phyloP scores from a whole-genome alignment of 2,888 invertebrate genomes.

The Drosophila melanosoma region DNA sequence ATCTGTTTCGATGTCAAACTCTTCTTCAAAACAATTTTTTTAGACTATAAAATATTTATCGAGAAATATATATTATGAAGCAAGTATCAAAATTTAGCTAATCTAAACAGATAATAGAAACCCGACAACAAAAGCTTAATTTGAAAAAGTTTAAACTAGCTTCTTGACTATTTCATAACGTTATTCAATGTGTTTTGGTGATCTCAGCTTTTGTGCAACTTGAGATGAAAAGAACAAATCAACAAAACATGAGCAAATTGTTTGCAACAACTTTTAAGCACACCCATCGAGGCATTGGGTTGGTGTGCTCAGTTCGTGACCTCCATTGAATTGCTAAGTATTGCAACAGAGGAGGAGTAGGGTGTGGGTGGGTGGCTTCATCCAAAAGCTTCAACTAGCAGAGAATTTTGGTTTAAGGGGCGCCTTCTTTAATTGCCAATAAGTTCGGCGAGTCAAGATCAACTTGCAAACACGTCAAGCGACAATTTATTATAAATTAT shows the following conservation, averaged over 20 bases:
- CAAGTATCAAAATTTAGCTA: background rate
- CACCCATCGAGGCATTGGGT: conserved; percentile 45
- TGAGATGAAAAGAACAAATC: conserved; percentile 42
- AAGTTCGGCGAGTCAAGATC: conserved; percentile 59
- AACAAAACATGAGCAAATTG: conserved; percentile 44
- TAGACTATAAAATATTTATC: background rate
- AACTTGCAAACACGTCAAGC: conserved; percentile 66
- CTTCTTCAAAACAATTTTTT: background rate
- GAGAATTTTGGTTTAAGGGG: conserved; percentile 6
- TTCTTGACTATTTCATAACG: background rate
- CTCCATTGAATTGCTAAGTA: conserved; percentile 51
- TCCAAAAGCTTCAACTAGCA: conserved; percentile 8
- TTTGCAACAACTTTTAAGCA: conserved; percentile 43
- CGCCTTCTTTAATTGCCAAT: conserved; percentile 64
- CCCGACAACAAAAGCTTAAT: background rate
- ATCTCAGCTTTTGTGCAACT: conserved; percentile 24
- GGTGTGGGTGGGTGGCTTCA: background rate
- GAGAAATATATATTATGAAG: background rate
- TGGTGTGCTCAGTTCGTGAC: conserved; percentile 46
- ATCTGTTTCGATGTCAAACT: background rate
- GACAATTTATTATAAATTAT: conserved; percentile 75
- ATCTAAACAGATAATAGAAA: background rate
- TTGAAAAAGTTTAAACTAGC: background rate
- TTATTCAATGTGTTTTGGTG: conserved; percentile 12
- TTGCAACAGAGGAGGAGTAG: background rate